phyloP scores from a whole-genome alignment of 23 tunicate genomes.

The Diplosoma virens region DNA sequence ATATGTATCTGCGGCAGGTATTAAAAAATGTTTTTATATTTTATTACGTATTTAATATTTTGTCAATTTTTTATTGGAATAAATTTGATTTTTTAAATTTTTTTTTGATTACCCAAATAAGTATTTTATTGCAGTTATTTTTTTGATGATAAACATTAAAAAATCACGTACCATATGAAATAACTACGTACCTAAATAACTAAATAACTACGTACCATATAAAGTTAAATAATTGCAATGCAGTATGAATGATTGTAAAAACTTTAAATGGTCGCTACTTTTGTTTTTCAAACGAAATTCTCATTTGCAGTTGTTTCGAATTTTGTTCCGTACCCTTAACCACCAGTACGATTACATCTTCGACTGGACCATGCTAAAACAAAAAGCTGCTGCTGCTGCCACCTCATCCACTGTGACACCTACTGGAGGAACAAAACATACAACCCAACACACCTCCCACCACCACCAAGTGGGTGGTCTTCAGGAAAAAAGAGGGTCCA shows the following conservation, averaged over 20 bases:
- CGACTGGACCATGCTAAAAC: constrained; percentile 99
- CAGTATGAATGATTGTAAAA: background rate
- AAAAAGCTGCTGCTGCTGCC: constrained; percentile 97
- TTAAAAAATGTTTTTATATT: background rate
- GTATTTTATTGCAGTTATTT: too few relatives aligned
- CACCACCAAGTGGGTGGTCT: constrained; percentile 52
- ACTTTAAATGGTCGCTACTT: background rate
- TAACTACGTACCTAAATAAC: too few relatives aligned
- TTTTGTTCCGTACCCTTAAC: constrained; percentile 92
- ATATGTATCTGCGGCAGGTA: constrained; percentile 98
- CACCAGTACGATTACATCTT: constrained; percentile 99
- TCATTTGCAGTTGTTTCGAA: constrained; percentile 79
- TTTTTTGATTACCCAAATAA: too few relatives aligned
- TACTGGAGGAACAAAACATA: constrained; percentile 89
- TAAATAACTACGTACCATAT: too few relatives aligned
- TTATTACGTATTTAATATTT: background rate
- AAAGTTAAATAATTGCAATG: background rate
- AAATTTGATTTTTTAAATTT: too few relatives aligned
- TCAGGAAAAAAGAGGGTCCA: constrained; percentile 51
- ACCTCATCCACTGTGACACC: constrained; percentile 93
- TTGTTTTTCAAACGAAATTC: background rate
- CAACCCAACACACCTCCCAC: constrained; percentile 59
- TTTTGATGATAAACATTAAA: too few relatives aligned
- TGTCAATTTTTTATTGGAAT: background rate
- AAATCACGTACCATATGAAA: too few relatives aligned